phyloP scores from a whole-genome alignment of 2,888 invertebrate genomes.

The Subacronicta megacephala region DNA sequence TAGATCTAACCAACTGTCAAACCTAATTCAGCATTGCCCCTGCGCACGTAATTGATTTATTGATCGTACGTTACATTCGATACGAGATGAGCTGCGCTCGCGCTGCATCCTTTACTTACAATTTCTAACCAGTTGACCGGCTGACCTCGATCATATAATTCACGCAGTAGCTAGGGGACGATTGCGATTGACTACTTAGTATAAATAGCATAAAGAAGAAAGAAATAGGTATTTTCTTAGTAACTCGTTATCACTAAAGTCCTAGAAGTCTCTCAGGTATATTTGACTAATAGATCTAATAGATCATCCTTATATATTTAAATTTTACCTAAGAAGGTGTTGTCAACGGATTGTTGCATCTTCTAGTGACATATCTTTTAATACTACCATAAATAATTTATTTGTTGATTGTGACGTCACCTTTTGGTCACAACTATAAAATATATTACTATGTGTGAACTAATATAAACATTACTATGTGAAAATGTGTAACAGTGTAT shows the following conservation, averaged over 20 bases:
- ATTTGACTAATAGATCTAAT: neutral
- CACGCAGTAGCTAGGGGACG: constrained; percentile 57
- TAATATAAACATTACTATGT: constrained; percentile 8
- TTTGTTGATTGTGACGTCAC: too few relatives aligned
- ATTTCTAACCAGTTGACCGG: constrained; percentile 81
- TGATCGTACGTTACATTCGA: constrained; percentile 89
- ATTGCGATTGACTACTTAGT: constrained; percentile 33
- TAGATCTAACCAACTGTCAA: constrained; percentile 87
- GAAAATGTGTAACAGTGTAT: constrained; percentile 18
- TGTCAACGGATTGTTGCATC: too few relatives aligned
- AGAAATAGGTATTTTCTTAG: constrained; percentile 1
- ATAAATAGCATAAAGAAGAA: constrained; percentile 13
- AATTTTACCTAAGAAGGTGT: too few relatives aligned
- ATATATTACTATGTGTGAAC: constrained; percentile 8
- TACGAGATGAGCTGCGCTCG: constrained; percentile 78
- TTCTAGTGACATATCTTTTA: too few relatives aligned
- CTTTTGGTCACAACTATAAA: too few relatives aligned
- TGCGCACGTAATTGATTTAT: constrained; percentile 89
- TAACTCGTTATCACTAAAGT: neutral
- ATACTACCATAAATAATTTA: too few relatives aligned
- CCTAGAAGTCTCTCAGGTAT: neutral
- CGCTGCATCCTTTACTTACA: constrained; percentile 76
- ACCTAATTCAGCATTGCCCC: constrained; percentile 88
- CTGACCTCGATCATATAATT: constrained; percentile 78
- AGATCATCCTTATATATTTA: too few relatives aligned